These are phyloP conservation scores for Philaethria dido DNA, from an alignment of 2,888 invertebrate species.

Conservation along the genomic window DNA sequence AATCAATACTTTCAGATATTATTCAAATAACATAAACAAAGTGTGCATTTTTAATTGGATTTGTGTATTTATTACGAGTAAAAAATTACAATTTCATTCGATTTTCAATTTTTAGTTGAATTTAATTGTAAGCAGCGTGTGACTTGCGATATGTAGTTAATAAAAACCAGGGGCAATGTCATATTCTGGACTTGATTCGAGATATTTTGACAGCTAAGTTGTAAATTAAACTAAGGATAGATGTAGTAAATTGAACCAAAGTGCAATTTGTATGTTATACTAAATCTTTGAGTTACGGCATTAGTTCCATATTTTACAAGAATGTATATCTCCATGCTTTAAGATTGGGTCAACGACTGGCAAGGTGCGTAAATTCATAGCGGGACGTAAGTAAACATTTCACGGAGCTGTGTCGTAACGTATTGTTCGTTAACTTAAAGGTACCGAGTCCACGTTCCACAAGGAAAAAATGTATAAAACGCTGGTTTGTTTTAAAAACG, in stretches of 20 bases:
- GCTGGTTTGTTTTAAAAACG: neutral
- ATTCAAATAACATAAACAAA: no score
- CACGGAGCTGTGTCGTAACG: conserved; percentile 27
- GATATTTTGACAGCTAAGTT: neutral
- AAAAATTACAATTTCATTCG: no score
- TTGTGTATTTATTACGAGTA: neutral
- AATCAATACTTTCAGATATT: no score
- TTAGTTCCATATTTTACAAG: neutral
- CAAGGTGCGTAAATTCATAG: conserved; percentile 31
- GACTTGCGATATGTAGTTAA: neutral
- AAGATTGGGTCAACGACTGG: conserved; percentile 45
- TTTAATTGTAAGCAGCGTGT: neutral
- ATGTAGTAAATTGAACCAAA: neutral
- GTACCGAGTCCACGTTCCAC: neutral
- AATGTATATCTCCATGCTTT: conserved; percentile 39
- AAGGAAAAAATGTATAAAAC: conserved; percentile 1
- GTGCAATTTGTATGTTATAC: neutral
- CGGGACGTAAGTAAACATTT: conserved; percentile 33
- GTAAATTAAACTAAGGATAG: no score
- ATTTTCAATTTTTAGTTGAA: no score
- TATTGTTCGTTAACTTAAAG: conserved; percentile 10
- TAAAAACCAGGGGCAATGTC: neutral
- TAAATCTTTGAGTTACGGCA: neutral
- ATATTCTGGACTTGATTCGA: neutral
- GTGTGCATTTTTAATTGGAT: no score